These are phyloP conservation scores for Riptortus pedestris DNA, from an alignment of 1,140 invertebrate genomes.

Conservation along the genomic window DNA sequence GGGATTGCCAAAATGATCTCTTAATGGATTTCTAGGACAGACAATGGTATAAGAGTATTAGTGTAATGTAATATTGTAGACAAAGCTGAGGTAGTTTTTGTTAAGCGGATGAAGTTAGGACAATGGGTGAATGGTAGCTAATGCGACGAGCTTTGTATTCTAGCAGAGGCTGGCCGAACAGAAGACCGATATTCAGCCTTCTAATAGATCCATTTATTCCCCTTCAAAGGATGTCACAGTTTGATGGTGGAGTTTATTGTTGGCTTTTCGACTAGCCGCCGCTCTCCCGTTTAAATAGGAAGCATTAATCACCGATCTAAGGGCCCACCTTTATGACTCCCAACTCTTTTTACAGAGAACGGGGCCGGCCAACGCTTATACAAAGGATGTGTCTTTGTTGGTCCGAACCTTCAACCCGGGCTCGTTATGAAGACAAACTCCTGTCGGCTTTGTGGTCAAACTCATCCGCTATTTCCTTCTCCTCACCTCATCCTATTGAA, in stretches of 20 bases:
- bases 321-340: background rate
- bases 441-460: conserved; percentile 9
- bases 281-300: conserved; percentile 1
- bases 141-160: no score
- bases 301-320: conserved; percentile 12
- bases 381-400: conserved; percentile 12
- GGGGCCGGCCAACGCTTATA: background rate
- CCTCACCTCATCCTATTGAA: no score
- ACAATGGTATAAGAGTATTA: no score
- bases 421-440: conserved; percentile 11
- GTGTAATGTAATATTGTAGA: no score
- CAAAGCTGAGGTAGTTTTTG: no score
- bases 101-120: no score
- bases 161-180: no score
- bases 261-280: background rate
- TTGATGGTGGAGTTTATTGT: conserved; percentile 2
- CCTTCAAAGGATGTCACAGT: conserved; percentile 1
- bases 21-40: no score
- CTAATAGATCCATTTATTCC: conserved; percentile 12
- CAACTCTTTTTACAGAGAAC: conserved; percentile 7
- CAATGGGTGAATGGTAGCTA: no score
- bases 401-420: background rate
- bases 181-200: background rate
- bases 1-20: no score
- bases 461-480: background rate